Base-by-base conservation (phyloP, 2,797 vertebrate genomes). In the Hippoglossus hippoglossus region DNA sequence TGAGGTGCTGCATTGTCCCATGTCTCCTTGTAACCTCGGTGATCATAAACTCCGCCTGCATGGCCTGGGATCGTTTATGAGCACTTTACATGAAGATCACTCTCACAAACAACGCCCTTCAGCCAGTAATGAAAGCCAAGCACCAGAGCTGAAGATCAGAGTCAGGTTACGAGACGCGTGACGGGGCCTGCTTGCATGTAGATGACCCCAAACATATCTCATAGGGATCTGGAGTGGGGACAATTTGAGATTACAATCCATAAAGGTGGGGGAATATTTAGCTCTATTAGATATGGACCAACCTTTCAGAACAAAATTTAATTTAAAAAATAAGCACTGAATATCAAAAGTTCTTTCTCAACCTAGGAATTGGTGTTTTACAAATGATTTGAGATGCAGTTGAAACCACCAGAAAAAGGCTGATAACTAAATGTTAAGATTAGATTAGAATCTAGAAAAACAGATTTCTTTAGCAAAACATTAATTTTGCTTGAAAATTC, bases 91-190 rank as follows among this genome's bases (percentile, higher is more conserved):
- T 90, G 85, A 90, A 87, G 85, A 91, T 93, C 84, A 55, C 74
- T 83, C 88, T 87, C 88, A 82, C 90, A 91, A 92, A 91, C 89
- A 90, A 84, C 69, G 89, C 86, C 92, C 91, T 92, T 92, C 90
- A 92, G 77, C 80, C 70, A 72, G 80, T 86, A 81, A 90, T 91
- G 81, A 89, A 90, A 91, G 81, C 77, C 79, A 56, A 86, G 84
- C 85, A 55, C 79, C 86, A 87, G 81, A 88, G 79, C 68, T 86
- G 90, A 85, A 87, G 84, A 90, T 85, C 90, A 87, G 77, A 89
- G 86, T 87, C 89, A 78, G 69, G 80, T 83, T 79, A 65, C 1
- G 47, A 71, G 82, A 80, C 69, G 49, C 1, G 49, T 73, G 75
- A 80, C 79, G 73, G 72, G 73, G 71, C 64, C 67, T 51, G 58